These are phyloP conservation scores for Drosophila neutralis DNA, from an alignment of 2,888 invertebrate genomes.

Conservation along the genomic window DNA sequence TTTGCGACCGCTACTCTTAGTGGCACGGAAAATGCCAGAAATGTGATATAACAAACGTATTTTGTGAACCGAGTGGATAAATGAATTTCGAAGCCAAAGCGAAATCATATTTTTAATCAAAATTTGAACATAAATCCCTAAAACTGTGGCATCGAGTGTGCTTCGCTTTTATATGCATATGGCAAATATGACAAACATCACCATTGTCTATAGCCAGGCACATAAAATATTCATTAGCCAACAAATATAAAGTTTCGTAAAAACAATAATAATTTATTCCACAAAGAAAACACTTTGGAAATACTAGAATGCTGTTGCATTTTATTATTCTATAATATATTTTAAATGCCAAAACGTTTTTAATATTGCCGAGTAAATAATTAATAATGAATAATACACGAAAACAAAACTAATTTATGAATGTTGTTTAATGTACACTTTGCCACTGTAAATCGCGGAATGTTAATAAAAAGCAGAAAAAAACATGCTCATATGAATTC, in stretches of 20 bases:
- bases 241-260: background rate
- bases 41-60: constrained; percentile 63
- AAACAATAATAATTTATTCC: background rate
- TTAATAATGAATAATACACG: too few relatives aligned
- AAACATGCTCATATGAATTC: constrained; percentile 35
- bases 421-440: background rate
- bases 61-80: constrained; percentile 24
- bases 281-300: background rate
- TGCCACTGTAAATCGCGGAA: background rate
- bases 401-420: background rate
- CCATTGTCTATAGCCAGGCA: constrained; percentile 1
- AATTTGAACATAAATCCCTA: constrained; percentile 42
- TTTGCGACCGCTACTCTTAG: constrained; percentile 31
- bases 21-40: constrained; percentile 43
- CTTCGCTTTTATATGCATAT: background rate
- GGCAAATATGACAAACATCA: background rate
- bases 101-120: constrained; percentile 68
- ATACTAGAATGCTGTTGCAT: background rate
- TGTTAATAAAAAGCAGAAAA: background rate
- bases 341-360: background rate
- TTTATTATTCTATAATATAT: background rate
- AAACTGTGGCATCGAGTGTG: constrained; percentile 31
- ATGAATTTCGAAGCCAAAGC: constrained; percentile 57
- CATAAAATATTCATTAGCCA: constrained; percentile 11
- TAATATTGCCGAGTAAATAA: background rate